Conservation (phyloP, 2,888 invertebrate species). For the Glaucopsyche alexis region DNA sequence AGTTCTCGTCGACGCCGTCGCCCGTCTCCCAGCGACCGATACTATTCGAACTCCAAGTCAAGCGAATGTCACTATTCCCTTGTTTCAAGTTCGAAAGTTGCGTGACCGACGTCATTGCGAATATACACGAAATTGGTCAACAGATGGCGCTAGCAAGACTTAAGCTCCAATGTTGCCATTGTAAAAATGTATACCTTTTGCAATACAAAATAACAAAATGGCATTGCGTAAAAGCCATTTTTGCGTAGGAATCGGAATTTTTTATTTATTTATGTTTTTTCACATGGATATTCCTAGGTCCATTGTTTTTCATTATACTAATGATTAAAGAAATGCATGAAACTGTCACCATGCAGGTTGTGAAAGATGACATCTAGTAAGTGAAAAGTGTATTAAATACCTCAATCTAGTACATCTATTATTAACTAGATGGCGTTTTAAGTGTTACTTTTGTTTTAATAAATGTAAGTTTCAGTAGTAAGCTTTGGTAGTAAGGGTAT, state of each 20-base stretch:
- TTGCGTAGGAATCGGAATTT: no score
- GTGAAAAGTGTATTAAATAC: not conserved
- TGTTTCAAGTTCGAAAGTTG: constrained; percentile 72
- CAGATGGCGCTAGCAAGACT: constrained; percentile 51
- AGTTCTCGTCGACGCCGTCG: constrained; percentile 50
- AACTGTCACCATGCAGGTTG: no score
- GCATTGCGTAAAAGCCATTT: no score
- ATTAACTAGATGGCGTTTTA: not conserved
- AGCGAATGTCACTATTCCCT: constrained; percentile 64
- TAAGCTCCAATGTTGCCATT: constrained; percentile 30
- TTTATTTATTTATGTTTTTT: no score
- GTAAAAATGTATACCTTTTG: constrained; percentile 14
- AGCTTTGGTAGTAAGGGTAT: no score
- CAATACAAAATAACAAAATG: not conserved
- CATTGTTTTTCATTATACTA: no score
- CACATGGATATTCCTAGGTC: no score
- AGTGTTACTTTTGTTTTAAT: not conserved
- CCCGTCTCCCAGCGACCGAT: constrained; percentile 49
- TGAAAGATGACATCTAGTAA: no score
- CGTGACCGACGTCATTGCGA: constrained; percentile 46
- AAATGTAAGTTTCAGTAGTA: no score
- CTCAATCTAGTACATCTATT: no score
- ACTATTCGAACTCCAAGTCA: constrained; percentile 67
- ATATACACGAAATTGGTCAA: constrained; percentile 35
- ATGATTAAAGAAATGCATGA: no score